Conservation (phyloP, 2,113 vertebrate genomes). For the Thunnus maccoyii region DNA sequence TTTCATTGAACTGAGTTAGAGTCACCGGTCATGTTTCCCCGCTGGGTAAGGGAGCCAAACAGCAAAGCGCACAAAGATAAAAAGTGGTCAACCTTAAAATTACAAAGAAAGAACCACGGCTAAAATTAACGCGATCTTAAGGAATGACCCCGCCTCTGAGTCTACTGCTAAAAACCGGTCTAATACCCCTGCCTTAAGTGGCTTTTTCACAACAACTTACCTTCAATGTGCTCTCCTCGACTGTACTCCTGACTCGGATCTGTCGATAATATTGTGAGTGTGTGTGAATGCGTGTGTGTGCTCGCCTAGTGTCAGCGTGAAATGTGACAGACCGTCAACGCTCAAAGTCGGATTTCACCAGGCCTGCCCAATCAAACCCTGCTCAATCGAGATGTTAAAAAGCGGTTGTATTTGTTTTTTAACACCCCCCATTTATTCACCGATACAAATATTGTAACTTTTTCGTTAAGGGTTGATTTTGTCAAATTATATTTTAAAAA, state of each 20-base stretch:
- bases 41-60: neutral
- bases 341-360: constrained; percentile 77
- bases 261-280: constrained; percentile 70
- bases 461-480: accelerated
- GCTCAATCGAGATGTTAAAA: constrained; percentile 57
- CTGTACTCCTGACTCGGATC: constrained; percentile 62
- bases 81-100: constrained; percentile 74
- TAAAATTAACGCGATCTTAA: constrained; percentile 66
- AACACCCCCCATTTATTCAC: accelerated
- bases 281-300: constrained; percentile 53
- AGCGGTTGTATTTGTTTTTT: constrained; percentile 18
- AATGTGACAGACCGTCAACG: constrained; percentile 88
- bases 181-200: neutral
- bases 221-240: constrained; percentile 55
- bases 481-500: accelerated
- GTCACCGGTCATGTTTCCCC: constrained; percentile 11
- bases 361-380: constrained; percentile 63
- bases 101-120: constrained; percentile 71
- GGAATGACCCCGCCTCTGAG: constrained; percentile 37
- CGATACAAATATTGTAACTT: neutral
- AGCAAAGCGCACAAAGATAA: constrained; percentile 49
- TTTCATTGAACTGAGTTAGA: neutral
- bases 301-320: constrained; percentile 83
- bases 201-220: constrained; percentile 58
- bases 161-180: constrained; percentile 20